Percentiles rank a stretch among this genome's conserved stretches.
These are phyloP conservation scores for Nasua narica DNA, from an alignment of 2,797 vertebrate species.

Conservation along the genomic window DNA sequence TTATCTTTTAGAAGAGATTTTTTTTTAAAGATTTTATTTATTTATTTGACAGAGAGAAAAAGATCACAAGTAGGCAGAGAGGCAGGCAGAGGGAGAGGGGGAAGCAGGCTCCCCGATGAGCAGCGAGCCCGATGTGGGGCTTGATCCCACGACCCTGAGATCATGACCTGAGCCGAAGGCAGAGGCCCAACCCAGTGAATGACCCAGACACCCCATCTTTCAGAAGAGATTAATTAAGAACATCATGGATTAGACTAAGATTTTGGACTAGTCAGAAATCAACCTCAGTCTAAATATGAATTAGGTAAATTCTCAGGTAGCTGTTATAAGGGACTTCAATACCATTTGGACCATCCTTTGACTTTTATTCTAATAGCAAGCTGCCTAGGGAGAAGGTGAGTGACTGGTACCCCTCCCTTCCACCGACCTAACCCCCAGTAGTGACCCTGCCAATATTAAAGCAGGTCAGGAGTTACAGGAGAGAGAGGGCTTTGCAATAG, in stretches of 20 bases:
- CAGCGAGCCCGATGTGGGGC: too few relatives aligned
- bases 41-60: too few relatives aligned
- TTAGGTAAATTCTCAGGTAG: not conserved
- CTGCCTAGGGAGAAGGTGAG: not conserved
- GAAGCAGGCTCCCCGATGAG: too few relatives aligned
- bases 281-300: not conserved
- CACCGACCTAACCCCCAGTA: not conserved
- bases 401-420: not conserved
- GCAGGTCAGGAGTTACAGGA: not conserved
- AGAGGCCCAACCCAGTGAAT: too few relatives aligned
- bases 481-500: not conserved
- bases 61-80: too few relatives aligned
- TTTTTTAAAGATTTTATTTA: too few relatives aligned
- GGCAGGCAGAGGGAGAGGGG: too few relatives aligned
- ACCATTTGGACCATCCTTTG: not conserved
- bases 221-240: slow-evolving; percentile 13
- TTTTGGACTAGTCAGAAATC: not conserved
- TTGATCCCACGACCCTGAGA: too few relatives aligned
- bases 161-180: too few relatives aligned
- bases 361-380: not conserved
- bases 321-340: not conserved
- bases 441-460: not conserved
- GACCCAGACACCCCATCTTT: not conserved
- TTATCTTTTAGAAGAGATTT: slow-evolving; percentile 20
- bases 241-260: not conserved